Percentiles rank a stretch among this genome's conserved stretches.
Conservation (phyloP, 2,797 vertebrate species). For the Enteromius radiatus region DNA sequence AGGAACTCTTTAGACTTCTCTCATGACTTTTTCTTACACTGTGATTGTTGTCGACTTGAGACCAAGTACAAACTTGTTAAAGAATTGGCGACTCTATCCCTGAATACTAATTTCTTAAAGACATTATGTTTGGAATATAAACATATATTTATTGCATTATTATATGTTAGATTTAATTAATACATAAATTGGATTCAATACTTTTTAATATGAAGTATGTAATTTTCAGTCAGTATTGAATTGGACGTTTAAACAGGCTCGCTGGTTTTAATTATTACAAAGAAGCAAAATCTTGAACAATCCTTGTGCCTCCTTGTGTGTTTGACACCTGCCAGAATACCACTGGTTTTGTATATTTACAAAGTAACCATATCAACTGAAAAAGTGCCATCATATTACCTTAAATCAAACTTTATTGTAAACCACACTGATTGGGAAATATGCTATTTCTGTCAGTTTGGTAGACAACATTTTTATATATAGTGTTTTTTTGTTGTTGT, state of each 20-base stretch:
- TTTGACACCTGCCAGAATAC: neutral
- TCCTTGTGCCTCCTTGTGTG: conserved; percentile 8
- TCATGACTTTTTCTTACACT: conserved; percentile 14
- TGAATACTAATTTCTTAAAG: neutral
- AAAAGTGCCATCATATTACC: neutral
- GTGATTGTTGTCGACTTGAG: conserved; percentile 17
- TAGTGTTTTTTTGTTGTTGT: neutral
- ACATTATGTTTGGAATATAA: neutral
- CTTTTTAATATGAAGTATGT: neutral
- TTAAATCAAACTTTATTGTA: conserved; percentile 12
- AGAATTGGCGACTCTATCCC: neutral
- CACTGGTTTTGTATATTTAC: conserved; percentile 8
- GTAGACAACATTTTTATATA: neutral
- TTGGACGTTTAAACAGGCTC: neutral
- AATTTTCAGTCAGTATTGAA: neutral
- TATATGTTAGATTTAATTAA: neutral
- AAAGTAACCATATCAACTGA: neutral
- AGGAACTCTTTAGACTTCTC: conserved; percentile 2
- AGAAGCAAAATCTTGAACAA: neutral
- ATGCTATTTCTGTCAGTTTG: neutral
- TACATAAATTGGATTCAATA: neutral
- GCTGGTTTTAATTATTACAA: neutral
- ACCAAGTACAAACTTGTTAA: neutral
- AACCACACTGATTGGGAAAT: neutral
- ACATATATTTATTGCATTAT: neutral